Base-by-base conservation (phyloP, 2,888 invertebrate species). In the Galerucella calmariensis region DNA sequence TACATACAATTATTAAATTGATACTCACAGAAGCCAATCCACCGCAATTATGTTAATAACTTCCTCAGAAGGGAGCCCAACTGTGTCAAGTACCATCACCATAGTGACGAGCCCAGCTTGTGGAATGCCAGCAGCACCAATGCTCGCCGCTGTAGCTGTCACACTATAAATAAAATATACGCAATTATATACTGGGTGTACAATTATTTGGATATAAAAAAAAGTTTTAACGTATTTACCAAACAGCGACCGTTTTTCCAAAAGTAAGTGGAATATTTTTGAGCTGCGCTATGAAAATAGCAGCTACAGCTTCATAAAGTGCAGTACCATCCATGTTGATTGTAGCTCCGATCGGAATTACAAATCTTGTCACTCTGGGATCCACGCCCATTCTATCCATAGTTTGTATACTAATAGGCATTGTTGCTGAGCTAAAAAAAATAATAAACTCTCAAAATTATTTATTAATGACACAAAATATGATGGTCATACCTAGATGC, bases 261-360 rank as follows among this genome's bases (percentile, higher is more conserved):
- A 97, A 92, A 14, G 94, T 92, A 88, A 98, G 92, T 53, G 92
- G 90, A 75, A 96, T 91, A 81, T 92, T 92, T 84, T 96, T 92
- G 79, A 97, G 92, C 88, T 99, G 99, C 16, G 98, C 97, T 78
- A 99, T 98, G 85, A 98, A 99, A 81, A 99, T 94, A 27, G 98
- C 98, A 0, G 98, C 99, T 8, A 99, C 97, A 0, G 98, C 98
- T 87, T 99, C 99, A 85, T 99, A 99, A 44, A 99, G 90, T 1
- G 98, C 98, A 0, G 98, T 98, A 14, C 96, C 96, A 86, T 98
- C 98, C 98, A 98, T 98, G 89, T 99, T 98, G 87, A 99, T 97
- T 56, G 98, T 98, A 27, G 98, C 97, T 11, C 99, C 99, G 78
- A 99, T 96, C 27, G 98, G 98, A 84, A 97, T 94, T 6, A 98